Conservation (phyloP, 2,113 vertebrate species). For the Benthochromis sp. region DNA sequence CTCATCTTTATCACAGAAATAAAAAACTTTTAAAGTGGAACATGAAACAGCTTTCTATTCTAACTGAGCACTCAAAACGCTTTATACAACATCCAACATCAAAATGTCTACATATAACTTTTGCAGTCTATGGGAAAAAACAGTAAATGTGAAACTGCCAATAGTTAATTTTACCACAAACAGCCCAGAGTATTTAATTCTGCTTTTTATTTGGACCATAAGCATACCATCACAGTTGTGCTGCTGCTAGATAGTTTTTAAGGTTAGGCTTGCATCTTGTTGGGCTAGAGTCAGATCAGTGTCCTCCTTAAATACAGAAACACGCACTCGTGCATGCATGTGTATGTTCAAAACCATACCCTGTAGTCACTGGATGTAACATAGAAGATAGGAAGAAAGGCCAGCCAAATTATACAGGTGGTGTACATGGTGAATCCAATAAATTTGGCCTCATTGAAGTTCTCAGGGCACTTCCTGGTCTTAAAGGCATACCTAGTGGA, state of each 20-base stretch:
- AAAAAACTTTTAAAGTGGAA: background rate
- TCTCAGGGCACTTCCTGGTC: slow-evolving; percentile 98
- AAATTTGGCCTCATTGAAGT: slow-evolving; percentile 99
- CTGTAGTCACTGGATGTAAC: slow-evolving; percentile 99
- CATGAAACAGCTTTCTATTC: background rate
- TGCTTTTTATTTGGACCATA: background rate
- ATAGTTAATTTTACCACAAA: background rate
- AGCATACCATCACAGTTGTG: background rate
- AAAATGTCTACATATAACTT: background rate
- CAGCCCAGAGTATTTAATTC: background rate
- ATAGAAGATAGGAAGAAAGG: slow-evolving; percentile 98
- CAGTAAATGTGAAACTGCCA: background rate
- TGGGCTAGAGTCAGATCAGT: background rate
- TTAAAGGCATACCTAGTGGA: slow-evolving; percentile 85
- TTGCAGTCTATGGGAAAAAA: background rate
- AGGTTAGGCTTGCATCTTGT: background rate
- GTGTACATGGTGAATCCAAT: slow-evolving; percentile 99
- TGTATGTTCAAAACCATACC: slow-evolving; percentile 69
- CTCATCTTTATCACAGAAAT: background rate
- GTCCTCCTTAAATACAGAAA: background rate
- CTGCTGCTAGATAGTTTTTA: background rate
- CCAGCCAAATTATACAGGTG: slow-evolving; percentile 99
- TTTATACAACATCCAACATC: background rate
- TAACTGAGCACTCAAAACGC: background rate
- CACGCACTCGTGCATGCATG: background rate